phyloP scores from a whole-genome alignment of 2,113 vertebrate genomes.

The Gyps fulvus region DNA sequence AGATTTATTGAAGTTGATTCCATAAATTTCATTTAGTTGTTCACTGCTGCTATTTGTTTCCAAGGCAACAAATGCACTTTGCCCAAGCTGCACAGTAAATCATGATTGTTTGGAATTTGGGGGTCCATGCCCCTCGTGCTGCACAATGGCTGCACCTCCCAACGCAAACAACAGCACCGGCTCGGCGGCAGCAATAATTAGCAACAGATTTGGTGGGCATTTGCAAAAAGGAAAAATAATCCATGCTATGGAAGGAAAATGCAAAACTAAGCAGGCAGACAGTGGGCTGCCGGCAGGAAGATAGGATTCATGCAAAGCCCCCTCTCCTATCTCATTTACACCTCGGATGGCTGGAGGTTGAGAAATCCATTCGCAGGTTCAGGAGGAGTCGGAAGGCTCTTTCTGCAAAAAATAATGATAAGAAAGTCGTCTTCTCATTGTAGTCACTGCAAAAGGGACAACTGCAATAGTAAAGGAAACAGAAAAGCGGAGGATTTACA shows the following conservation, averaged over 20 bases:
- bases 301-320: background rate
- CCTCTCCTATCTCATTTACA: slow-evolving; percentile 40
- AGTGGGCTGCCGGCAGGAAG: background rate
- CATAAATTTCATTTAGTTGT: slow-evolving; percentile 74
- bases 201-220: background rate
- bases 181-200: background rate
- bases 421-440: background rate
- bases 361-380: slow-evolving; percentile 57
- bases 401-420: background rate
- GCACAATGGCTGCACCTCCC: background rate
- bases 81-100: slow-evolving; percentile 49
- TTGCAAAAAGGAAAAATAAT: background rate
- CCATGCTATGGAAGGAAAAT: background rate
- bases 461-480: background rate
- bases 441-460: background rate
- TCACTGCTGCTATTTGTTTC: slow-evolving; percentile 72
- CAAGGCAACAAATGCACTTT: slow-evolving; percentile 74
- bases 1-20: slow-evolving; percentile 67
- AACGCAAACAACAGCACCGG: background rate
- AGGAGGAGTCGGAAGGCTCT: slow-evolving; percentile 23
- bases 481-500: background rate
- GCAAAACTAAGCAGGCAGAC: background rate
- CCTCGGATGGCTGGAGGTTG: slow-evolving; percentile 1
- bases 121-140: slow-evolving; percentile 59
- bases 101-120: slow-evolving; percentile 41